Base-by-base conservation (phyloP, 2,113 vertebrate genomes). In the Macrotis lagotis region DNA sequence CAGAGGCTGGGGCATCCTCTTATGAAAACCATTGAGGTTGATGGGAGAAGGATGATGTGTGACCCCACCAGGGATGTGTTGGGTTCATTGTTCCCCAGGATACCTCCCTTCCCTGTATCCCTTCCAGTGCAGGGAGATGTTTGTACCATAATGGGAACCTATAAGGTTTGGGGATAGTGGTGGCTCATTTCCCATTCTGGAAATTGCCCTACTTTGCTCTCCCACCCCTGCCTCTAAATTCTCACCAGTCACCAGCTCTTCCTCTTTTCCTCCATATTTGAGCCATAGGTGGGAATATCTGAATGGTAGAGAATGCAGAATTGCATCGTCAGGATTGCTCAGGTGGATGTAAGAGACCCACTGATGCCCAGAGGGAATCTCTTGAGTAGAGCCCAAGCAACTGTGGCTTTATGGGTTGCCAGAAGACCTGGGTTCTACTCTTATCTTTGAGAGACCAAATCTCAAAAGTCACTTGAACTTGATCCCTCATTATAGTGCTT, bases 241-340 rank as follows among this genome's bases (percentile, higher is more conserved):
- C 66, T 83, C 66, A 44, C 24, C 6, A 83, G 2, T 24, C 37
- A 14, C 3, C 28, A 37, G 28, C 55, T 66, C 12, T 66, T 44
- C 19, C 37, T 83, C 19, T 8, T 44, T 83, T 44, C n/a, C 66
- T 44, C 19, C 66, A 83, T 83, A 2, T 44, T 8, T 83, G n/a
- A 83, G 66, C 66, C 44, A 12, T 44, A 2, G 6, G 19, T 83
- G 2, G 37, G n/a, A 83, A 83, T 6, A n/a, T 44, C 37, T 0
- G 6, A 44, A n/a, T 37, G 2, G 66, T 24, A 44, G n/a, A 83
- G 66, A 44, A 83, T 44, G 37, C 3, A 50, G 48, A 26, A 90
- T n/a, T n/a, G n/a, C n/a, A n/a, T n/a, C n/a, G n/a, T n/a, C 47
- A 93, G 16, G n/a, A 91, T 51, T 93, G 48, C 91, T 51, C 74